These are phyloP conservation scores for Neodiprion virginianus DNA, from an alignment of 1,140 invertebrate genomes.

Conservation along the genomic window DNA sequence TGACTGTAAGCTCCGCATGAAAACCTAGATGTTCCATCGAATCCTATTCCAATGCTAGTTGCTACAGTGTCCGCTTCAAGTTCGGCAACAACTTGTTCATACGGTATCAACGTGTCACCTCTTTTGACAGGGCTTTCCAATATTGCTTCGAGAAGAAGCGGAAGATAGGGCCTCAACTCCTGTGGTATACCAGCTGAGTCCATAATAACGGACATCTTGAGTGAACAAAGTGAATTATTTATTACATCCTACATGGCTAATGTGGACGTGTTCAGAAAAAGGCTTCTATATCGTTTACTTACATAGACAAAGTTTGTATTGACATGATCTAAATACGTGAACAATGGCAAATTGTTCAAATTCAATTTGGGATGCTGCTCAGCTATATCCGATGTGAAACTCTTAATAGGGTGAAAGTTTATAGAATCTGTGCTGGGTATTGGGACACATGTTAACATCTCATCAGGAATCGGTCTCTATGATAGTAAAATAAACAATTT, in stretches of 20 bases:
- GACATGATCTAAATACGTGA: constrained; percentile 79
- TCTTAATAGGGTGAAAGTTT: constrained; percentile 71
- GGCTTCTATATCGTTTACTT: constrained; percentile 50
- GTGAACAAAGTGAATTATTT: constrained; percentile 31
- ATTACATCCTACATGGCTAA: constrained; percentile 17
- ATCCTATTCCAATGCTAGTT: constrained; percentile 67
- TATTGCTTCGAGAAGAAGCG: constrained; percentile 74
- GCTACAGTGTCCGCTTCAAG: constrained; percentile 77
- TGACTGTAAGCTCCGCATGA: constrained; percentile 71
- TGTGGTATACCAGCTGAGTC: constrained; percentile 72
- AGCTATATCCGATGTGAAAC: constrained; percentile 62
- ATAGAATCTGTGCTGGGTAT: constrained; percentile 75
- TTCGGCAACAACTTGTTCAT: constrained; percentile 78
- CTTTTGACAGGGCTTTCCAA: constrained; percentile 71
- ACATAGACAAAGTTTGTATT: constrained; percentile 88
- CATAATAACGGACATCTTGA: constrained; percentile 72
- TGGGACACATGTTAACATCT: constrained; percentile 72
- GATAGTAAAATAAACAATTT: constrained; percentile 35
- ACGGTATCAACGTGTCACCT: constrained; percentile 66
- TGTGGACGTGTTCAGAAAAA: background rate
- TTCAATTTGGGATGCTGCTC: constrained; percentile 69
- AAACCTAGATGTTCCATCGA: constrained; percentile 63
- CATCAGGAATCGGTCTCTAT: constrained; percentile 69
- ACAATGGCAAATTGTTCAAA: constrained; percentile 72
- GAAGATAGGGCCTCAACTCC: constrained; percentile 73